Conservation (phyloP, 2,113 vertebrate genomes). For the Petroica traversi region DNA sequence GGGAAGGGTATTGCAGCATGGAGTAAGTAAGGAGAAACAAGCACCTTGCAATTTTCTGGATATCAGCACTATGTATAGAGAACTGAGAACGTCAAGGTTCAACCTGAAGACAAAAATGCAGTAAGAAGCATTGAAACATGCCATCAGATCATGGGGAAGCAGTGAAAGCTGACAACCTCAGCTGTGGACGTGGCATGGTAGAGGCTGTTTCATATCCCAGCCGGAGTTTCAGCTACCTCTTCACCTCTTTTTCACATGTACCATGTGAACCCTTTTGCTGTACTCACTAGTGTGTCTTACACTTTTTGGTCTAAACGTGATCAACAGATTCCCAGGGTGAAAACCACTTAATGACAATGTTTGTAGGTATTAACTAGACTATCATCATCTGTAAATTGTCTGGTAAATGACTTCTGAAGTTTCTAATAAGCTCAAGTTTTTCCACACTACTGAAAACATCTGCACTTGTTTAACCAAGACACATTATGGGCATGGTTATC, state of each 20-base stretch:
- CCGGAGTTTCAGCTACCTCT: not conserved
- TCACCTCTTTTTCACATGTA: not conserved
- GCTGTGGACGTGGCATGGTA: not conserved
- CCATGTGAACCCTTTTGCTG: not conserved
- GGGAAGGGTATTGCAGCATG: not conserved
- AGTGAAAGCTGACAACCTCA: not conserved
- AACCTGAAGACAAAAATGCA: not conserved
- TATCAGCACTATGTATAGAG: not conserved
- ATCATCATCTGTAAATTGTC: not conserved
- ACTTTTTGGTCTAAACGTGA: not conserved
- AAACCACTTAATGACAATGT: not conserved
- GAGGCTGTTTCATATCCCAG: not conserved
- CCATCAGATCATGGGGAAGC: not conserved
- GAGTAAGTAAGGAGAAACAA: not conserved
- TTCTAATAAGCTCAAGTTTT: not conserved
- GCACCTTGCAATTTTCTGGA: not conserved
- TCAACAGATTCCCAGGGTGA: not conserved
- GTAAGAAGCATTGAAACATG: not conserved
- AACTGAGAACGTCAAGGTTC: not conserved
- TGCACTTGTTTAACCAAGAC: not conserved
- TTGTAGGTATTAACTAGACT: not conserved
- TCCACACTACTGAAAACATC: not conserved
- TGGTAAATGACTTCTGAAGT: not conserved
- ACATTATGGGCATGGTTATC: rapidly evolving
- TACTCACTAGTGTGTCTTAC: not conserved